Percentiles rank a stretch among this genome's conserved stretches.
Conservation (phyloP, 2,797 vertebrate genomes). For the Muscicapa comitata region DNA sequence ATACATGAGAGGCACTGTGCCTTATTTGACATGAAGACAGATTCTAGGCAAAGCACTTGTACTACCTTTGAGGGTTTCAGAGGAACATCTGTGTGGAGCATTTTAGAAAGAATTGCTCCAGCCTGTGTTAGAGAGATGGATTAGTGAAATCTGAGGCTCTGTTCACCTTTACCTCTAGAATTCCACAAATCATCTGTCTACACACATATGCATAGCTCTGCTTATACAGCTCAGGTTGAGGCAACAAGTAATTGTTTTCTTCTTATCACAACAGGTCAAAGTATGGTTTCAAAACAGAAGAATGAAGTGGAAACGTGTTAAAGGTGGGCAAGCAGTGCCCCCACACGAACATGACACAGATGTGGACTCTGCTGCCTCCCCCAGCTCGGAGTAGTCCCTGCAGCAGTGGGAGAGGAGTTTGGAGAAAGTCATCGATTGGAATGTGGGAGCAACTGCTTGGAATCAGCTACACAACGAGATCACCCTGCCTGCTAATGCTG, state of each 20-base stretch:
- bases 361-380: constrained; percentile 89
- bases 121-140: not conserved
- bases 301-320: constrained; percentile 99
- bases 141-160: not conserved
- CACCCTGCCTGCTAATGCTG: not conserved
- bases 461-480: not conserved
- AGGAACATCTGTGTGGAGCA: not conserved
- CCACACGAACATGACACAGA: constrained; percentile 87
- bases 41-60: not conserved
- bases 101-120: not conserved
- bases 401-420: not conserved
- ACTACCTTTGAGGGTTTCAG: not conserved
- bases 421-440: not conserved
- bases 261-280: constrained; percentile 83
- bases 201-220: not conserved
- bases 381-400: constrained; percentile 84
- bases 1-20: not conserved
- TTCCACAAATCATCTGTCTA: not conserved
- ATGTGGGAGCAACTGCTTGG: not conserved
- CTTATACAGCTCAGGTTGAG: not conserved
- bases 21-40: not conserved
- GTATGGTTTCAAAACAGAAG: constrained; percentile 99
- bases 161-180: not conserved
- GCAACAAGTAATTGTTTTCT: not conserved
- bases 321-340: constrained; percentile 88